phyloP scores from a whole-genome alignment of 2,113 vertebrate species.

The Verasper variegatus region DNA sequence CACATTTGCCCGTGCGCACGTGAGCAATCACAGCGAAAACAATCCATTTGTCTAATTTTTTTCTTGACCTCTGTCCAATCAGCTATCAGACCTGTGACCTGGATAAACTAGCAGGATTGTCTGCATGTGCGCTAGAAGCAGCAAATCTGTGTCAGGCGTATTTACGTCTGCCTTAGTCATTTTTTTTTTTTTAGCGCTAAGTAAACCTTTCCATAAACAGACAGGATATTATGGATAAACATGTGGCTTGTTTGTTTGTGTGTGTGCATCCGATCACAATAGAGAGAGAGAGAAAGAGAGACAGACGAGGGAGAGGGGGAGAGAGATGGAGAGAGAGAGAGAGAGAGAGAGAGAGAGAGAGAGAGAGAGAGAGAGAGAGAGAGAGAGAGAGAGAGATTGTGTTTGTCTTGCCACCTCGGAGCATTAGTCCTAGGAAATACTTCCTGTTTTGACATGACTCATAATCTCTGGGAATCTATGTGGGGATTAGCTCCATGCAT shows the following conservation, averaged over 20 bases:
- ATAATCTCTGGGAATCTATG: conserved; percentile 81
- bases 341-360: conserved; percentile 13
- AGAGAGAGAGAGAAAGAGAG: conserved; percentile 6
- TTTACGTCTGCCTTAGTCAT: conserved; percentile 16
- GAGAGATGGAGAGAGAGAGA: conserved; percentile 1
- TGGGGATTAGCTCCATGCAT: conserved; percentile 67
- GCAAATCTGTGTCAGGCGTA: conserved; percentile 27
- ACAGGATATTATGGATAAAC: conserved; percentile 65
- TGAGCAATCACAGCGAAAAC: background rate
- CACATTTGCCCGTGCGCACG: background rate
- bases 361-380: conserved; percentile 10
- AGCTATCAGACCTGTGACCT: conserved; percentile 11
- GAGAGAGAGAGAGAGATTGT: conserved; percentile 15
- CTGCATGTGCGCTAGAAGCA: background rate
- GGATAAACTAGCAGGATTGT: conserved; percentile 22
- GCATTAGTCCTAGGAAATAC: conserved; percentile 73
- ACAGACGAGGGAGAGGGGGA: conserved; percentile 14
- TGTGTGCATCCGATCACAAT: conserved; percentile 47
- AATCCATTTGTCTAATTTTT: background rate
- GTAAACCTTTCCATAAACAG: conserved; percentile 51
- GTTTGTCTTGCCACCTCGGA: conserved; percentile 62
- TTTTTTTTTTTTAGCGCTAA: background rate
- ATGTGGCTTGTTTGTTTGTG: conserved; percentile 57
- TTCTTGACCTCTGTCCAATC: background rate
- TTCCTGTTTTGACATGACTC: conserved; percentile 81